Conservation (phyloP, 2,113 vertebrate species). For the Poicephalus meyeri region DNA sequence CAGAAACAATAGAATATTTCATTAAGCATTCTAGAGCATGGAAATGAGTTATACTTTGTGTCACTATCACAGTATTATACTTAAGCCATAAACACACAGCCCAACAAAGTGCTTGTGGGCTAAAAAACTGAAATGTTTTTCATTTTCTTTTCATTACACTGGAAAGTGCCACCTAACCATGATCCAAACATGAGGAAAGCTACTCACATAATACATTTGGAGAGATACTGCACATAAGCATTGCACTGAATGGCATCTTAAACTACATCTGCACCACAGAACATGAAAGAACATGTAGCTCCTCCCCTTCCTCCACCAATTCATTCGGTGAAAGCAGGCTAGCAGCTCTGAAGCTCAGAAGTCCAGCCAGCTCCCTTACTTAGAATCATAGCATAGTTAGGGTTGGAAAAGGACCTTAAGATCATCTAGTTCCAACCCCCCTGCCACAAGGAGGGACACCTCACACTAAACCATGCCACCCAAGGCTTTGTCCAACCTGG, state of each 20-base stretch:
- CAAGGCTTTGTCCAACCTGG: too few relatives aligned
- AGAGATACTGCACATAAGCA: not conserved
- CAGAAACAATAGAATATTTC: not conserved
- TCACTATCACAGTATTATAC: not conserved
- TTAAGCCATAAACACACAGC: not conserved
- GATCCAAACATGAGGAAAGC: not conserved
- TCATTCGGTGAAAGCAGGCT: not conserved
- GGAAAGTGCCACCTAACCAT: not conserved
- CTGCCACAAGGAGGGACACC: too few relatives aligned
- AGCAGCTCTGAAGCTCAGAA: not conserved
- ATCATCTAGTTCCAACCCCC: too few relatives aligned
- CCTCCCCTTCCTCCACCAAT: not conserved
- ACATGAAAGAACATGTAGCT: fast-evolving
- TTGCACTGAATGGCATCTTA: not conserved
- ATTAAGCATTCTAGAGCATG: not conserved
- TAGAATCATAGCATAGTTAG: not conserved
- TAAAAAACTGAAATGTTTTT: not conserved
- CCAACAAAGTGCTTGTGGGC: not conserved
- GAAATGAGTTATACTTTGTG: not conserved
- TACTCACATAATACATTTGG: not conserved
- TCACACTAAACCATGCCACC: too few relatives aligned
- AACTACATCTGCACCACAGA: not conserved
- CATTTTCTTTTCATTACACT: not conserved
- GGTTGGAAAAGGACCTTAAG: too few relatives aligned
- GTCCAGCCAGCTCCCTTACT: not conserved